Evolutionary conservation across 2,888 invertebrate species (phyloP), one percentile per base, ranked within the genome.

Genomic region (Callosobruchus maculatus): DNA sequence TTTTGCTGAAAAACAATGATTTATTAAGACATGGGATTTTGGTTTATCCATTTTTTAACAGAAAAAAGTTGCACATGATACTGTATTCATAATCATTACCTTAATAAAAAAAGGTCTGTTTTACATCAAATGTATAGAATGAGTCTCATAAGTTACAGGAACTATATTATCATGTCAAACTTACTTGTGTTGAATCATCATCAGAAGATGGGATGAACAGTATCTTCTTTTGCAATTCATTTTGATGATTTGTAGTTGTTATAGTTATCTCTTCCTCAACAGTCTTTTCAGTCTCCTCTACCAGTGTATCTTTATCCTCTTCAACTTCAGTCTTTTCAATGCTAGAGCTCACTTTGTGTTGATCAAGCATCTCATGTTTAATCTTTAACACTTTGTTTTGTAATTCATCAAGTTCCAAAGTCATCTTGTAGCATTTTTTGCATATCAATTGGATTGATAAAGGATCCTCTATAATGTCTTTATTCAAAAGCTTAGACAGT

Each of bases 381-480:
- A 91, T 86, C 80, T 90, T 88, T 4, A 84, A 82, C 74, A 90
- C 73, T 84, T 89, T 81, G 22, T 84, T 86, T 82, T 91, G 89
- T 68, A 92, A 83, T 73, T 89, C 89, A 76, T 92, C 92, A 78
- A 91, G 90, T 85, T 93, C 93, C 21, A 89, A 87, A 71, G 92
- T 89, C 7, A 89, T 82, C 82, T 91, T 90, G 78, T 88, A 90
- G 83, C 94, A 94, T 80, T 92, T 93, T 82, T 91, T 92, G 84
- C 94, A 94, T 1, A 94, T 83, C 21, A 91, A 84, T 71, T 87
- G 87, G 0, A 90, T 89, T 75, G 92, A 91, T 0, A 88, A 88
- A 67, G 84, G 86, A 0, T 89, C 88, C 78, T 90, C 88, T 7
- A 85, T 86, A 0, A 93, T 80, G 0, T 89, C 87, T 73, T 84